A percentile compares a stretch with the other conserved stretches of the same genome.
phyloP scores from a whole-genome alignment of 2,888 invertebrate species.

The Taphrorychus bicolor region DNA sequence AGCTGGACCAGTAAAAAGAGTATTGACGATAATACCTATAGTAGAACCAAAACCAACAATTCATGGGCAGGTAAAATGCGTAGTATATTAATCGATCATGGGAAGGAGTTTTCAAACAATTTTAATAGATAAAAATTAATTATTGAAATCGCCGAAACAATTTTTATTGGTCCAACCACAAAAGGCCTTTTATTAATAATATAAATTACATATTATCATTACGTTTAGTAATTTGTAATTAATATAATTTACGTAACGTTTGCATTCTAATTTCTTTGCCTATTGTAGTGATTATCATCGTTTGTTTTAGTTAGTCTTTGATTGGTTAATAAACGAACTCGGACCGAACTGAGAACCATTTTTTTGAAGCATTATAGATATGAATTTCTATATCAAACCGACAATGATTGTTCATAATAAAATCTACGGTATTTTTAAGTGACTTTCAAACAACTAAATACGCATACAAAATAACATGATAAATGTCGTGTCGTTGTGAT shows the following conservation, averaged over 20 bases:
- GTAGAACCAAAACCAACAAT: too few relatives aligned
- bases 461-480: too few relatives aligned
- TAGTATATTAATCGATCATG: background rate
- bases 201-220: background rate
- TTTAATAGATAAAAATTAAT: background rate
- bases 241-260: conserved; percentile 42
- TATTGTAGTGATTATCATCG: conserved; percentile 43
- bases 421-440: background rate
- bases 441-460: too few relatives aligned
- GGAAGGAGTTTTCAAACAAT: background rate
- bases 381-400: too few relatives aligned
- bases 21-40: too few relatives aligned
- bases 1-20: too few relatives aligned
- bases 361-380: background rate
- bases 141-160: too few relatives aligned
- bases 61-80: too few relatives aligned
- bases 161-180: background rate
- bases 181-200: background rate
- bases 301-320: conserved; percentile 40
- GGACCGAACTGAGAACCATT: background rate
- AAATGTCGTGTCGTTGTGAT: background rate
- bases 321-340: conserved; percentile 28
- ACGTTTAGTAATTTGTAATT: conserved; percentile 28
- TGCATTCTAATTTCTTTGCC: conserved; percentile 21
- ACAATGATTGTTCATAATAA: too few relatives aligned